Percentiles rank a stretch among this genome's conserved stretches.
Conservation (phyloP, 2,113 vertebrate genomes). For the Scophthalmus maximus region DNA sequence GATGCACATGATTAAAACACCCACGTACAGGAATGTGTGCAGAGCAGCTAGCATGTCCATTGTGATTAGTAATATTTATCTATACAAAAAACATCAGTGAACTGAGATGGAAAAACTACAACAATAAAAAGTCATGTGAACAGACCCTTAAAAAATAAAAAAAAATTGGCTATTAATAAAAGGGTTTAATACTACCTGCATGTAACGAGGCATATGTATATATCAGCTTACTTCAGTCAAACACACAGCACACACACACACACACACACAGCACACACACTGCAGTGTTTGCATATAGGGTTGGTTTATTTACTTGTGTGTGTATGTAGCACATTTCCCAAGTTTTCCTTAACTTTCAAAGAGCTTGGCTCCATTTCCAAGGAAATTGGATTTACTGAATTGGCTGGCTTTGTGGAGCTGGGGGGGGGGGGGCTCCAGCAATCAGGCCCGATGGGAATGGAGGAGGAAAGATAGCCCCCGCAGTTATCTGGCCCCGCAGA, state of each 20-base stretch:
- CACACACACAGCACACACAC: neutral
- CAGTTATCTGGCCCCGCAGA: constrained; percentile 54
- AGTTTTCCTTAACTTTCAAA: constrained; percentile 10
- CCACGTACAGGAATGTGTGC: too few relatives aligned
- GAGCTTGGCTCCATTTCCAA: constrained; percentile 11
- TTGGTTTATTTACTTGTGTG: constrained; percentile 1
- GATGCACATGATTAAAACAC: too few relatives aligned
- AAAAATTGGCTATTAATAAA: too few relatives aligned
- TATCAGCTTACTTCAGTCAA: neutral
- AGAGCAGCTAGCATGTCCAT: too few relatives aligned
- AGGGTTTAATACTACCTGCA: too few relatives aligned
- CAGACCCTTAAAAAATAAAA: too few relatives aligned
- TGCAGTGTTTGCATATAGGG: neutral
- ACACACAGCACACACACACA: neutral
- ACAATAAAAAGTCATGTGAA: too few relatives aligned
- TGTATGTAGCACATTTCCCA: neutral
- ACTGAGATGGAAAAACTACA: too few relatives aligned
- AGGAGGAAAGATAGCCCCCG: constrained; percentile 40
- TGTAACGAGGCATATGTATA: too few relatives aligned
- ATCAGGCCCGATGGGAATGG: constrained; percentile 24
- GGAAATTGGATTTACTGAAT: constrained; percentile 42
- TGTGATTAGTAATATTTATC: too few relatives aligned
- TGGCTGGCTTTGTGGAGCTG: constrained; percentile 19
- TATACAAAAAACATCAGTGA: too few relatives aligned
- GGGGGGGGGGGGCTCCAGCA: constrained; percentile 25